These are phyloP conservation scores for Syrrhaptes paradoxus DNA, from an alignment of 2,113 vertebrate species.

Conservation along the genomic window DNA sequence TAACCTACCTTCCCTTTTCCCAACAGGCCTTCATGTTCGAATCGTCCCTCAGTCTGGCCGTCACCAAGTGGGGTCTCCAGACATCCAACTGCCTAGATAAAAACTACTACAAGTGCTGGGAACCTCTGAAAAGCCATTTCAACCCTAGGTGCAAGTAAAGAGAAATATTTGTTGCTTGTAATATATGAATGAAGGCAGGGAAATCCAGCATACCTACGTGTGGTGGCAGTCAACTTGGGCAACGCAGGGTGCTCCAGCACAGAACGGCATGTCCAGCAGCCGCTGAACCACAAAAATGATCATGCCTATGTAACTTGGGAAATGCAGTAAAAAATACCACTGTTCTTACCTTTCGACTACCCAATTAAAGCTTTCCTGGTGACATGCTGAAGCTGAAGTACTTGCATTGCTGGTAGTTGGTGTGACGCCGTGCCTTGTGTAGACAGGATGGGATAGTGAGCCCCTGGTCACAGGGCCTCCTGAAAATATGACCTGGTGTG, in stretches of 20 bases:
- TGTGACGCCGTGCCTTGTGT: neutral
- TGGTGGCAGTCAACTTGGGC: fast-evolving
- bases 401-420: fast-evolving
- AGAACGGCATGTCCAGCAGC: neutral
- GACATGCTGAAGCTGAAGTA: neutral
- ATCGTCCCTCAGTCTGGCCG: constrained; percentile 89
- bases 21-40: constrained; percentile 96
- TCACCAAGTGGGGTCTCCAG: constrained; percentile 93
- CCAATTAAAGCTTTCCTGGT: constrained; percentile 15
- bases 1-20: constrained; percentile 7
- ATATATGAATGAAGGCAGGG: neutral
- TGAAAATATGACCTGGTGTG: neutral
- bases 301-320: neutral
- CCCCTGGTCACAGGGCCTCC: fast-evolving
- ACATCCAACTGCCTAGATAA: constrained; percentile 87
- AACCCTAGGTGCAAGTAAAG: constrained; percentile 81
- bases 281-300: fast-evolving
- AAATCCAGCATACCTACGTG: neutral
- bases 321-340: neutral
- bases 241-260: neutral
- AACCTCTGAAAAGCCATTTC: constrained; percentile 87
- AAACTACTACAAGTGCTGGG: constrained; percentile 94
- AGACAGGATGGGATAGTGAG: neutral
- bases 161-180: neutral
- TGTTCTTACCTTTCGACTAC: neutral